Percentiles rank a stretch among this genome's conserved stretches.
These are phyloP conservation scores for Saturnia pavonia DNA, from an alignment of 2,888 invertebrate genomes.

Conservation along the genomic window DNA sequence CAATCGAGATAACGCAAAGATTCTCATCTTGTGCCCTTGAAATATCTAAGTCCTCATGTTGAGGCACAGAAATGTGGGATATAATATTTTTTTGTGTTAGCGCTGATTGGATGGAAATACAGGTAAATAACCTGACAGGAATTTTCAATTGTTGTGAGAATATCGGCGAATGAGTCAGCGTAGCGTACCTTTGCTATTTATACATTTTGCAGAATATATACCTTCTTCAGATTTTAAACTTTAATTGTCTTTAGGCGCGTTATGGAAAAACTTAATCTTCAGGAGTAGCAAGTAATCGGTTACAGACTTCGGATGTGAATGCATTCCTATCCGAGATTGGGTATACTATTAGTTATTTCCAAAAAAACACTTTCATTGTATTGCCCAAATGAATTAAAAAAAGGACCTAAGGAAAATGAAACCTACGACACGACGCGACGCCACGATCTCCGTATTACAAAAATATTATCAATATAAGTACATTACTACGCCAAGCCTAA, in stretches of 20 bases:
- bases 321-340: no score
- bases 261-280: no score
- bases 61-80: background rate
- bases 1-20: background rate
- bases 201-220: background rate
- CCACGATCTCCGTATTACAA: background rate
- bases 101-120: background rate
- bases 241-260: no score
- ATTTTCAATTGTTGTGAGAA: slow-evolving; percentile 6
- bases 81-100: background rate
- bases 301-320: no score
- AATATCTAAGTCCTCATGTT: background rate
- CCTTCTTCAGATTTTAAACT: background rate
- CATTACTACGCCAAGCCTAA: no score
- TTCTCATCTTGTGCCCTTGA: background rate
- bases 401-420: background rate
- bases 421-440: background rate
- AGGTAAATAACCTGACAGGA: slow-evolving; percentile 4
- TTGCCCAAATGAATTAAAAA: no score
- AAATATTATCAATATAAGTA: background rate
- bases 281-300: no score
- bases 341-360: no score
- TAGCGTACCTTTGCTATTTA: background rate
- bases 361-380: no score
- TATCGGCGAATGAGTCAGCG: background rate